Evolutionary conservation across 2,113 vertebrate species (phyloP).

Genomic region (Micronycteris hirsuta): DNA sequence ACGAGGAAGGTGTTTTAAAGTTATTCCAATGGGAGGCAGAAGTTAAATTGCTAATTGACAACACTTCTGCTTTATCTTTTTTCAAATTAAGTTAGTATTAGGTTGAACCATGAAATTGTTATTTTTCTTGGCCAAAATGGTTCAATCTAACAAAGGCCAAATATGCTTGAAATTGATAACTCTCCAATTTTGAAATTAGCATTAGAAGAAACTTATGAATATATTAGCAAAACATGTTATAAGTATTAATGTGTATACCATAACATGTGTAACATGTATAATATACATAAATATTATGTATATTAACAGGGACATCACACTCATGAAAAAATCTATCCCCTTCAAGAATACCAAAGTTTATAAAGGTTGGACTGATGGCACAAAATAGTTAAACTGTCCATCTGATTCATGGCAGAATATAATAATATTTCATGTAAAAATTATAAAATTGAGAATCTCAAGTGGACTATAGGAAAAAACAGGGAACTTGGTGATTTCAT

Average conservation of each 20-base stretch:
- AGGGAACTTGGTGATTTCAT: conserved; percentile 32
- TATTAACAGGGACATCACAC: not conserved
- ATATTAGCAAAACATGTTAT: not conserved
- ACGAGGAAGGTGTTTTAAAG: not conserved
- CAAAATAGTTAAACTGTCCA: not conserved
- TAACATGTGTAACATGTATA: no score
- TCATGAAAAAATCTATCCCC: not conserved
- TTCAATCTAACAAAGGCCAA: not conserved
- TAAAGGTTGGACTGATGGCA: not conserved
- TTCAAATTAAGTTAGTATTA: not conserved
- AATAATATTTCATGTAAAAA: conserved; percentile 7
- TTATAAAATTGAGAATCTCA: conserved; percentile 24
- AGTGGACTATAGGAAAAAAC: not conserved
- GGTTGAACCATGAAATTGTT: not conserved
- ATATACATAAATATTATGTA: no score
- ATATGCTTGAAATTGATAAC: not conserved
- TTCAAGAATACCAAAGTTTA: not conserved
- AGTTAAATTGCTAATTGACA: not conserved
- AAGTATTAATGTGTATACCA: not conserved
- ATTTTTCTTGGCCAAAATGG: not conserved
- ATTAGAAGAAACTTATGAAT: not conserved
- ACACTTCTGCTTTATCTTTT: not conserved
- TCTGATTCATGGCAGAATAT: not conserved
- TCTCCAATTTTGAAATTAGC: not conserved
- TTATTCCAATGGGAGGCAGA: not conserved